Percentiles rank a stretch among this genome's conserved stretches.
Conservation (phyloP, 2,113 vertebrate genomes). For the Rhabdornis inornatus region DNA sequence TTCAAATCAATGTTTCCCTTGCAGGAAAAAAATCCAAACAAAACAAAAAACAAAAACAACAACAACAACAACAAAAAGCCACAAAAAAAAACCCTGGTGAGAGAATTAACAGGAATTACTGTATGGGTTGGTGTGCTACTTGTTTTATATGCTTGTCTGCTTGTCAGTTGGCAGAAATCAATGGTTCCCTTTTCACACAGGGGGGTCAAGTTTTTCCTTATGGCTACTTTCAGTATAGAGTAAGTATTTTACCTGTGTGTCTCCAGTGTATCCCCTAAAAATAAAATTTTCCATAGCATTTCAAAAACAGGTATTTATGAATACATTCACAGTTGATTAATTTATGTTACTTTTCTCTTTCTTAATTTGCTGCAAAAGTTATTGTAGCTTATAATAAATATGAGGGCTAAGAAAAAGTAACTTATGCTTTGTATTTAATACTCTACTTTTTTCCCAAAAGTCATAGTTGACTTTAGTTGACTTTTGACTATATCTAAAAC, state of each 20-base stretch:
- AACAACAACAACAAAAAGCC: not conserved
- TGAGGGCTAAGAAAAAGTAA: slow-evolving; percentile 8
- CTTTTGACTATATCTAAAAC: not conserved
- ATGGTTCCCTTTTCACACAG: slow-evolving; percentile 25
- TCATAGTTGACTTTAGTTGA: too few relatives aligned
- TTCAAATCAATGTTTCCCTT: slow-evolving; percentile 46
- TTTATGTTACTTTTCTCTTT: not conserved
- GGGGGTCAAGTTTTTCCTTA: not conserved
- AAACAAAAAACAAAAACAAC: not conserved
- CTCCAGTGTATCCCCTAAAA: slow-evolving; percentile 2
- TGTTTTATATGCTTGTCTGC: slow-evolving; percentile 52
- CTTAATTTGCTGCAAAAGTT: not conserved
- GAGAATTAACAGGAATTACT: slow-evolving; percentile 54
- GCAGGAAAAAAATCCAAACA: not conserved
- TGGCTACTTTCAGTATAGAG: not conserved
- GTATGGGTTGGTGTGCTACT: slow-evolving; percentile 13
- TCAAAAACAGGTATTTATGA: not conserved
- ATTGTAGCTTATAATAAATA: not conserved
- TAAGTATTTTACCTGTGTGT: not conserved
- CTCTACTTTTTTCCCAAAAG: not conserved
- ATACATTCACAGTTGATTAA: not conserved
- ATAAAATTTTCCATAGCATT: not conserved
- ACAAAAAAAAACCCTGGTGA: not conserved
- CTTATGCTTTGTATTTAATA: not conserved
- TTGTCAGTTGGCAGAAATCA: slow-evolving; percentile 61